Percentiles rank a stretch among this genome's conserved stretches.
These are phyloP conservation scores for Climacteris rufus DNA, from an alignment of 2,113 vertebrate species.

Conservation along the genomic window DNA sequence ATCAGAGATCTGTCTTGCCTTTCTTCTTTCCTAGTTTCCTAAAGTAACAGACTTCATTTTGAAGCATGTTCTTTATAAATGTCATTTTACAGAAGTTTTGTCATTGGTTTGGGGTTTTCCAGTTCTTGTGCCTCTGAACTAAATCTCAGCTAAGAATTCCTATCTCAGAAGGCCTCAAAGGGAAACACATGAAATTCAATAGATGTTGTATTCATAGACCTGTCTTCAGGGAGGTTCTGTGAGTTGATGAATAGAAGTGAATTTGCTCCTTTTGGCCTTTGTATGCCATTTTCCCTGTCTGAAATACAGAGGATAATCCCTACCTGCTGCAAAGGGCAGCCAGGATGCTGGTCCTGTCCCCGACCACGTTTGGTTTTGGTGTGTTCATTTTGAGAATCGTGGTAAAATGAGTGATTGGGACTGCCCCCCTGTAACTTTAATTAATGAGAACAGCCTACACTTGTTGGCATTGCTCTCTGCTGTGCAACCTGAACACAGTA, in stretches of 20 bases:
- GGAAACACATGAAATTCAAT: not conserved
- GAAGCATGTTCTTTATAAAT: not conserved
- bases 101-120: not conserved
- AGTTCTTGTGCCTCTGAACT: not conserved
- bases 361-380: fast-evolving
- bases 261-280: not conserved
- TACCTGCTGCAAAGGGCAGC: not conserved
- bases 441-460: not conserved
- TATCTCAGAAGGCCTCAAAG: not conserved
- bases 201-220: not conserved
- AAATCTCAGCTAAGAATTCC: not conserved
- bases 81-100: not conserved
- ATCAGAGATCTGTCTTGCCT: not conserved
- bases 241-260: not conserved
- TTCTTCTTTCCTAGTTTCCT: not conserved
- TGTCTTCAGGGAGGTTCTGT: not conserved
- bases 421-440: not conserved
- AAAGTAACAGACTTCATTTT: not conserved
- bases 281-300: not conserved
- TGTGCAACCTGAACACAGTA: not conserved
- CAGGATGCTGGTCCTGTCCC: not conserved
- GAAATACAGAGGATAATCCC: not conserved
- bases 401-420: not conserved
- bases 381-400: not conserved
- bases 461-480: not conserved